These are phyloP conservation scores for Zaprionus davidi DNA, from an alignment of 1,140 invertebrate genomes.

Conservation along the genomic window DNA sequence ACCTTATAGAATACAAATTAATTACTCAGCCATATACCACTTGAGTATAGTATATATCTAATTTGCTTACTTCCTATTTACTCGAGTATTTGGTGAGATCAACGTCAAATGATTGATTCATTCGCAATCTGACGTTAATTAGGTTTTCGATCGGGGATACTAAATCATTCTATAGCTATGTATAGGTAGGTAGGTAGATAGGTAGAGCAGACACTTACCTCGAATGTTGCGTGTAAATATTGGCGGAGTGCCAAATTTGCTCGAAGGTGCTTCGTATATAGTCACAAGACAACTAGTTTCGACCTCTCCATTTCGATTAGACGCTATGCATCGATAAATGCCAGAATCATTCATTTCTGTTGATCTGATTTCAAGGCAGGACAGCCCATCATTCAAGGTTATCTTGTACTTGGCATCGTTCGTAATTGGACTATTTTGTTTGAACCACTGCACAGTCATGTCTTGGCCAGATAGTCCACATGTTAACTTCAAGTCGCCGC, in stretches of 20 bases:
- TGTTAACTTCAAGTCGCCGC: conserved; percentile 91
- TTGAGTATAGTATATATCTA: conserved; percentile 8
- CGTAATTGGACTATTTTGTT: conserved; percentile 87
- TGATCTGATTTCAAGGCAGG: conserved; percentile 86
- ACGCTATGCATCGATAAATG: conserved; percentile 79
- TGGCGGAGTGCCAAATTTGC: conserved; percentile 82
- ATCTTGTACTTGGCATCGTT: conserved; percentile 71
- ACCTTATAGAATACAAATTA: conserved; percentile 19
- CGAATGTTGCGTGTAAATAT: conserved; percentile 84
- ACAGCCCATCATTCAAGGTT: conserved; percentile 86
- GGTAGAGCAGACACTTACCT: conserved; percentile 71
- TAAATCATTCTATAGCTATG: conserved; percentile 13
- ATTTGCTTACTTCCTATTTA: conserved; percentile 39
- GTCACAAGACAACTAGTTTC: conserved; percentile 84
- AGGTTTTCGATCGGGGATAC: conserved; percentile 26
- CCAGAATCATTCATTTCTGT: conserved; percentile 75
- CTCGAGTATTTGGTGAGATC: conserved; percentile 3
- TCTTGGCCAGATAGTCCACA: conserved; percentile 93
- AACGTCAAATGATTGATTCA: conserved; percentile 39
- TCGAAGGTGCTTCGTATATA: conserved; percentile 81
- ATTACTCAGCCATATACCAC: conserved; percentile 5
- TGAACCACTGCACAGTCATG: conserved; percentile 92
- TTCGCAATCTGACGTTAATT: conserved; percentile 61
- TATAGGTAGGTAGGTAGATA: conserved; percentile 36
- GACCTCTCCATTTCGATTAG: conserved; percentile 83